phyloP scores from a whole-genome alignment of 1,140 invertebrate genomes.

The Steinernema feltiae region DNA sequence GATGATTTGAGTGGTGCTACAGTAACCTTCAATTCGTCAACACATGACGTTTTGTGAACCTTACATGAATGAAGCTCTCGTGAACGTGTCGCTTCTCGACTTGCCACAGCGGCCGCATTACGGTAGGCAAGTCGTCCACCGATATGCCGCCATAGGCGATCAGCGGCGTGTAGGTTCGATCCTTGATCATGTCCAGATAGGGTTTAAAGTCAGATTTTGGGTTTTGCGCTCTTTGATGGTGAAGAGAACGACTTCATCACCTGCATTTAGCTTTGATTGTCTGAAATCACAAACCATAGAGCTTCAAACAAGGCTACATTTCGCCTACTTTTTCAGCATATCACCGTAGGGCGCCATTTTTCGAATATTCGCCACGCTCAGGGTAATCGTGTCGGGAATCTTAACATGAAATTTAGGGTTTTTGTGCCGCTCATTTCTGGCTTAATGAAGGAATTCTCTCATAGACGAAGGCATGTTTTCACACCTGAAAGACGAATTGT shows the following conservation, averaged over 20 bases:
- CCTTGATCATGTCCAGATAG: background rate
- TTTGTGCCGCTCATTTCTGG: background rate
- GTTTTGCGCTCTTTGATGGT: background rate
- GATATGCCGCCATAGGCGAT: background rate
- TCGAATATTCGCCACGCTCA: background rate
- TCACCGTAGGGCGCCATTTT: background rate
- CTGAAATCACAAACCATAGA: background rate
- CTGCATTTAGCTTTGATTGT: background rate
- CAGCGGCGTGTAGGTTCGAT: background rate
- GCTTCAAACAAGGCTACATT: background rate
- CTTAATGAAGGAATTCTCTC: no score
- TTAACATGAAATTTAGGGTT: background rate
- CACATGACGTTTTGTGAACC: background rate
- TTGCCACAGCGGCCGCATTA: slow-evolving; percentile 4
- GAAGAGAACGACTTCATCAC: background rate
- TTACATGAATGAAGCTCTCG: background rate
- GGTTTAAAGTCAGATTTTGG: background rate
- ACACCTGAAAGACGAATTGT: no score
- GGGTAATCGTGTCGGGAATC: slow-evolving; percentile 5
- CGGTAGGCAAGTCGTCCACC: background rate
- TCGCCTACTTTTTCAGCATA: background rate
- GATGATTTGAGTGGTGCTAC: background rate
- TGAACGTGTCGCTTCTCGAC: background rate
- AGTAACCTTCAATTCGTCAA: background rate
- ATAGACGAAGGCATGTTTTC: no score